Percentiles rank a stretch among this genome's conserved stretches.
phyloP scores from a whole-genome alignment of 2,888 invertebrate genomes.

The Lamproptera curius region DNA sequence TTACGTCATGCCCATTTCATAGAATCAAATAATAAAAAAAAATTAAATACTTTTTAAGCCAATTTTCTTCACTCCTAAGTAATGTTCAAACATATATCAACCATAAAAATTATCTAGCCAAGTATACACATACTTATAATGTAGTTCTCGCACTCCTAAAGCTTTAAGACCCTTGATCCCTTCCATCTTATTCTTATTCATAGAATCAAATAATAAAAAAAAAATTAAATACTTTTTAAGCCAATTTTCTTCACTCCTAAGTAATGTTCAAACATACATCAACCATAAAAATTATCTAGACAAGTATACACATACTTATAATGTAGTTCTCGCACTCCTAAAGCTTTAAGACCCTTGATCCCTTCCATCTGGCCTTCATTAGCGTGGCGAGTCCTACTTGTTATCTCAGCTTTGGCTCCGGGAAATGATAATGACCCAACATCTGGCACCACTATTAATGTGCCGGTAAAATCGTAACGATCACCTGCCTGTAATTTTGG shows the following conservation, averaged over 20 bases:
- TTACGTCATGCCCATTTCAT: too few relatives aligned
- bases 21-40: too few relatives aligned
- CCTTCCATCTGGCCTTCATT: conserved; percentile 89
- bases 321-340: conserved; percentile 70
- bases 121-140: conserved; percentile 76
- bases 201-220: too few relatives aligned
- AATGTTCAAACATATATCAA: too few relatives aligned
- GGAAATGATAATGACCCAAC: conserved; percentile 91
- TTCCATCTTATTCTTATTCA: too few relatives aligned
- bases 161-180: conserved; percentile 93
- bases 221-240: too few relatives aligned
- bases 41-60: too few relatives aligned
- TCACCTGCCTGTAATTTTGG: conserved; percentile 82
- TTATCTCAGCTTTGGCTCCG: conserved; percentile 90
- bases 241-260: too few relatives aligned
- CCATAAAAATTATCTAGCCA: too few relatives aligned
- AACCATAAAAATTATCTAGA: too few relatives aligned
- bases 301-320: conserved; percentile 56
- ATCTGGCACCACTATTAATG: conserved; percentile 98
- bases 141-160: conserved; percentile 68
- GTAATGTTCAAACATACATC: too few relatives aligned
- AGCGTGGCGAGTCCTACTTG: conserved; percentile 84
- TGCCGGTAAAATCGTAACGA: conserved; percentile 95
- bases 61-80: too few relatives aligned
- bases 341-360: conserved; percentile 88